Evolutionary conservation across 2,888 invertebrate genomes (phyloP), one percentile per base, ranked within the genome.

Genomic region (Reticulitermes lucifugus): DNA sequence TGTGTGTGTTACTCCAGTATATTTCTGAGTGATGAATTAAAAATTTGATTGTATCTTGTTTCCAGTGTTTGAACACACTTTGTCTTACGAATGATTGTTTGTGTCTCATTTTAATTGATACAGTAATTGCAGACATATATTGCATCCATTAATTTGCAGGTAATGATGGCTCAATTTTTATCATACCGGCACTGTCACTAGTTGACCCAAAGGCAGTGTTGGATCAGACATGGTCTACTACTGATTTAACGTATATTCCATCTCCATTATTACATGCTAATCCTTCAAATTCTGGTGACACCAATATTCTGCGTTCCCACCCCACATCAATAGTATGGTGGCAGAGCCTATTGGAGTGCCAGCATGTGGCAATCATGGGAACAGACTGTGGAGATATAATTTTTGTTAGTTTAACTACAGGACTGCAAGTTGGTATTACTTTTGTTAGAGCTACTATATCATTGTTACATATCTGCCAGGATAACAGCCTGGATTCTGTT

Each of bases 361-460:
- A 88, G 83, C 90, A 91, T 87, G 89, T 90, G 86, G 91, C 90
- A 60, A 89, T 92, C 46, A 89, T 92, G 82, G 92, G 84, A 43
- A 91, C 90, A 51, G 89, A 89, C 89, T 88, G 89, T 79, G 95
- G 96, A 41, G 93, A 93, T 88, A 91, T 95, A 87, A 90, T 93
- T 87, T 94, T 95, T 89, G 93, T 96, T 87, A 95, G 96, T 89
- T 91, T 97, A 88, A 94, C 95, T 86, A 94, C 93, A 87, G 95
- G 95, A 86, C 92, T 92, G 87, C 93, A 94, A 89, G 93, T 96
- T 85, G 95, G 94, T 59, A 93, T 93, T 87, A 94, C 94, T 85
- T 93, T 92, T 89, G 93, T 96, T 79, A 91, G 93, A 85, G 94
- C 94, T 84, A 91, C 93, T 88, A 93, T 96, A 85, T 91, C 90